phyloP scores from a whole-genome alignment of 2,888 invertebrate genomes.

The Eilema caniola region DNA sequence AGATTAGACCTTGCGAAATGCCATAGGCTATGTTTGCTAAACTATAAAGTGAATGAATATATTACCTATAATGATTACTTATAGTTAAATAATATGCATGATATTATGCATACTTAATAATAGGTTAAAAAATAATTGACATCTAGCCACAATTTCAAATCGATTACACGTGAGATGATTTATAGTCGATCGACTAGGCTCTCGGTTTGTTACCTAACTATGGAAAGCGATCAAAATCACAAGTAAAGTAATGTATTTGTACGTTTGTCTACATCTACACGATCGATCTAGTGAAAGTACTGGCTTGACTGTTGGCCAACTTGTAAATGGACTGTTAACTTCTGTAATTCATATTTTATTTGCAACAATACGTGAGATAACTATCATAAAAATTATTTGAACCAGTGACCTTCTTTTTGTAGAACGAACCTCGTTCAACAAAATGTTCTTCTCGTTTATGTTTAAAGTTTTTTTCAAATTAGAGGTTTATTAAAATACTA shows the following conservation, averaged over 20 bases:
- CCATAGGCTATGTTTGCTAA: too few species aligned
- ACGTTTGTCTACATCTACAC: conserved; percentile 41
- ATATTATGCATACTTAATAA: conserved; percentile 27
- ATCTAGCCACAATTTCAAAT: conserved; percentile 33
- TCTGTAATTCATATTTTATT: conserved; percentile 37
- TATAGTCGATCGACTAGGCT: conserved; percentile 41
- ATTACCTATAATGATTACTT: conserved; percentile 14
- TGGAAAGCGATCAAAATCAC: conserved; percentile 57
- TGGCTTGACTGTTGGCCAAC: conserved; percentile 31
- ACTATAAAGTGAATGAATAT: neutral
- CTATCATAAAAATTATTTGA: conserved; percentile 32
- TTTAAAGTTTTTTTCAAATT: conserved; percentile 1
- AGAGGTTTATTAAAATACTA: neutral
- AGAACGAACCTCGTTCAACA: too few species aligned
- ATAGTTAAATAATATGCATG: conserved; percentile 15
- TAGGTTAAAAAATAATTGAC: conserved; percentile 27
- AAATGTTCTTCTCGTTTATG: too few species aligned
- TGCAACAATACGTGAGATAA: conserved; percentile 46
- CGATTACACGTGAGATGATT: conserved; percentile 41
- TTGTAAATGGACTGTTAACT: conserved; percentile 36
- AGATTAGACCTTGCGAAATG: too few species aligned
- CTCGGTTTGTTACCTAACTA: conserved; percentile 55
- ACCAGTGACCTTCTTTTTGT: conserved; percentile 23
- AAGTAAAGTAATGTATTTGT: conserved; percentile 40
- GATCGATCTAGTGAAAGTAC: conserved; percentile 56